Evolutionary conservation across 2,888 invertebrate species (phyloP).

Genomic region (Synergus gifuensis): DNA sequence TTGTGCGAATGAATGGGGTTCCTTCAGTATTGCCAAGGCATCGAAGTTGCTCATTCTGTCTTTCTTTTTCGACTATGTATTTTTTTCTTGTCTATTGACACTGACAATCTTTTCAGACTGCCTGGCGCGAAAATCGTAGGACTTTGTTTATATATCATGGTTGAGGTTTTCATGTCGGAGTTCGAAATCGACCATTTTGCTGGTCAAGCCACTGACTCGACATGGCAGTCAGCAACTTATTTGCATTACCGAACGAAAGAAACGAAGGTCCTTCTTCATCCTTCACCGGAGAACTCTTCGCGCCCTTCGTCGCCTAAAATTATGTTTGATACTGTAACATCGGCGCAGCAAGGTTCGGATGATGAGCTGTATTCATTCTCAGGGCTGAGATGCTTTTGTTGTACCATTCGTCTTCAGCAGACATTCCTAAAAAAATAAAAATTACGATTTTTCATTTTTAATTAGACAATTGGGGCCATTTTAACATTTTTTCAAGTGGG

Average conservation of each 20-base stretch:
- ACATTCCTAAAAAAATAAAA: constrained; percentile 85
- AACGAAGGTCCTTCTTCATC: constrained; percentile 55
- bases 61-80: constrained; percentile 39
- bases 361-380: constrained; percentile 97
- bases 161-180: constrained; percentile 26
- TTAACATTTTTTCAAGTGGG: too few species aligned
- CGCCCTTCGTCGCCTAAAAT: constrained; percentile 78
- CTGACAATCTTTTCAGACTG: constrained; percentile 44
- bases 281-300: constrained; percentile 52
- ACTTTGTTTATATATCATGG: constrained; percentile 24
- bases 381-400: constrained; percentile 98
- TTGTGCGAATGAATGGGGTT: constrained; percentile 32
- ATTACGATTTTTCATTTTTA: too few species aligned
- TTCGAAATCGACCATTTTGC: constrained; percentile 30
- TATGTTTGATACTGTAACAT: constrained; percentile 99
- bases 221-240: constrained; percentile 41
- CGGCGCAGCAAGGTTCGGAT: constrained; percentile 96
- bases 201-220: constrained; percentile 39
- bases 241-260: constrained; percentile 56
- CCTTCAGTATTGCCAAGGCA: constrained; percentile 20
- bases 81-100: constrained; percentile 37
- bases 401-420: constrained; percentile 98
- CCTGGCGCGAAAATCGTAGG: constrained; percentile 41
- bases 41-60: constrained; percentile 21
- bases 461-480: too few species aligned